Evolutionary conservation across 1,140 invertebrate species (phyloP).

Genomic region (Diorhabda carinulata): DNA sequence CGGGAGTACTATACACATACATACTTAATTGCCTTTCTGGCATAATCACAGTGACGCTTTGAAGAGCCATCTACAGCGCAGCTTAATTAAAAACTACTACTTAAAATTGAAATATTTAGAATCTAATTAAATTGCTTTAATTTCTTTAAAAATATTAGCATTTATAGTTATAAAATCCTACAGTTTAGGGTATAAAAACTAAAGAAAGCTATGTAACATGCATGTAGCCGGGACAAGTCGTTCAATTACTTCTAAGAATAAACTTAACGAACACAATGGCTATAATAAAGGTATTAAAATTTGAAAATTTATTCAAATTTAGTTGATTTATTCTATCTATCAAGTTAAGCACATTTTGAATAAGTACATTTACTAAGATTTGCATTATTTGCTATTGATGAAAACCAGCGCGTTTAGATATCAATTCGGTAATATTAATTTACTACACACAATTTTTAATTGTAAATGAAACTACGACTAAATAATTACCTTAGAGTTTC

Average conservation of each 20-base stretch:
- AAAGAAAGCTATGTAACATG: constrained; percentile 34
- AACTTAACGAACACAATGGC: no score
- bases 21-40: constrained; percentile 37
- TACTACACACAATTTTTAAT: no score
- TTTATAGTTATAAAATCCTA: constrained; percentile 36
- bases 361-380: no score
- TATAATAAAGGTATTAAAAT: no score
- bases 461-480: no score
- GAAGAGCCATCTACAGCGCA: constrained; percentile 46
- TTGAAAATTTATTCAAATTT: no score
- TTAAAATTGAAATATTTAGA: constrained; percentile 27
- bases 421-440: no score
- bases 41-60: constrained; percentile 49
- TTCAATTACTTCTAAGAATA: neutral
- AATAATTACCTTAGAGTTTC: no score
- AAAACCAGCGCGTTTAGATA: no score
- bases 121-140: constrained; percentile 44
- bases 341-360: no score
- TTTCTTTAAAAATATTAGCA: constrained; percentile 45
- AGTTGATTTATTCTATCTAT: no score
- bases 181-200: constrained; percentile 33
- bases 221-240: constrained; percentile 16
- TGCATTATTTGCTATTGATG: no score
- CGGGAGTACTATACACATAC: constrained; percentile 24
- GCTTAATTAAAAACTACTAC: constrained; percentile 24